Evolutionary conservation across 1,140 invertebrate species (phyloP).

Genomic region (Apis cerana): DNA sequence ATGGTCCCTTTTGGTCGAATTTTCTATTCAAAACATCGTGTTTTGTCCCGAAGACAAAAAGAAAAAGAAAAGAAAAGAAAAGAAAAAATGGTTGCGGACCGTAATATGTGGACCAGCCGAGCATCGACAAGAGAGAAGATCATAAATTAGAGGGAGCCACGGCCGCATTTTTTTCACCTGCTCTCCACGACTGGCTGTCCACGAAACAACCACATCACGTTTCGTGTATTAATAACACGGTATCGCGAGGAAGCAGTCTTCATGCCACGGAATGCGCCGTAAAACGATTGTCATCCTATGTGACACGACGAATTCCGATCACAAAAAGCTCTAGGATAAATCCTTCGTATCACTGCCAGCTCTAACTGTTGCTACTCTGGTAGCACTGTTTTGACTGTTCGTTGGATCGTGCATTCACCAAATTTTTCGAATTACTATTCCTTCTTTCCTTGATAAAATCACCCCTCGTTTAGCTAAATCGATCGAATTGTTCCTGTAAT

Average conservation of each 20-base stretch:
- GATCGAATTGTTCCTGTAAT: too few relatives aligned
- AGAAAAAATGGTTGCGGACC: neutral
- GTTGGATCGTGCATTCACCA: too few relatives aligned
- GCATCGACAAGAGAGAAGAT: conserved; percentile 5
- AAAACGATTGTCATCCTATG: conserved; percentile 56
- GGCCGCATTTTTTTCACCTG: conserved; percentile 32
- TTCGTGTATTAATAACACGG: conserved; percentile 60
- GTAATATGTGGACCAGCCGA: neutral
- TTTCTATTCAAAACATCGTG: neutral
- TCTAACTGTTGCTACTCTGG: conserved; percentile 52
- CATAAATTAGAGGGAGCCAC: conserved; percentile 25
- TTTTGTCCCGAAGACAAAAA: neutral
- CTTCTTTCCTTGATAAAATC: neutral
- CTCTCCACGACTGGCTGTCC: neutral
- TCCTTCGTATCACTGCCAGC: conserved; percentile 51
- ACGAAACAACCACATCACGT: conserved; percentile 55
- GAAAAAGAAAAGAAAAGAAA: too few relatives aligned
- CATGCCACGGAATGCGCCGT: conserved; percentile 41
- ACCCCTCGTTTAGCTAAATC: too few relatives aligned
- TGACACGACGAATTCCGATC: conserved; percentile 55
- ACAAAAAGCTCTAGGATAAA: conserved; percentile 26
- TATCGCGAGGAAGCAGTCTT: conserved; percentile 31
- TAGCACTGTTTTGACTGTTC: conserved; percentile 66
- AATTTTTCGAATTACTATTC: neutral
- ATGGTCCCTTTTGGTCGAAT: neutral